Evolutionary conservation across 2,797 vertebrate genomes (phyloP), one percentile per base, ranked within the genome.

Genomic region (Capromys pilorides): DNA sequence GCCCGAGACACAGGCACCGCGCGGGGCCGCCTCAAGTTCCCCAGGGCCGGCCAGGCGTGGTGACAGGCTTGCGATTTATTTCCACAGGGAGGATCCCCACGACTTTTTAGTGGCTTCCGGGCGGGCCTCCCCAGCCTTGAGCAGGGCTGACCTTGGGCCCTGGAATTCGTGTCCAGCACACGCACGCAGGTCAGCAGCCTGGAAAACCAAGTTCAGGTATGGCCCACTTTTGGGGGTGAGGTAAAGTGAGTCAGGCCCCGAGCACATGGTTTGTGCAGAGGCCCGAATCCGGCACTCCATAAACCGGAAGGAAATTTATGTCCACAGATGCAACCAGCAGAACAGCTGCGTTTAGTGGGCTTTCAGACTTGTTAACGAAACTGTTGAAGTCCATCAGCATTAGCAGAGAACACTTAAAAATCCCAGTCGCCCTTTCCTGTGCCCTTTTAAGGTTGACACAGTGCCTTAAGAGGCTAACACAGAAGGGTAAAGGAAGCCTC

Each of bases 391-490:
- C 2, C 28, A 9, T 0, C 2, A 19, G 19, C 3, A 1, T 2
- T 71, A 36, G 22, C 1, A 54, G 36, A 69, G 33, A 12, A 22
- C 19, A 39, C 49, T 19, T 26, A 59, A 16, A 12, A 64, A 28
- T 2, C 2, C 5, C 39, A 41, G 0, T 26, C 28, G 0, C 97
- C 96, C 96, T 97, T 96, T 97, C 96, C 91, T 86, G 85, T 94
- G 96, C 96, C 94, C 96, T 96, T 61, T 95, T 94, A 96, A 94
- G 91, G 96, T 14, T 92, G 94, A 87, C 1, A 0, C 71, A 18
- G 96, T 97, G 80, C 94, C 88, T 96, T 96, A 87, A 77, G 94
- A 97, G 96, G 93, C 96, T 89, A 96, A 96, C 95, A 97, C 96
- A 96, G 96, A 96, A 97, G 97, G 97, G 97, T 84, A 95, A 67